Evolutionary conservation across 2,797 vertebrate species (phyloP).

Genomic region (Eutrigla gurnardus): DNA sequence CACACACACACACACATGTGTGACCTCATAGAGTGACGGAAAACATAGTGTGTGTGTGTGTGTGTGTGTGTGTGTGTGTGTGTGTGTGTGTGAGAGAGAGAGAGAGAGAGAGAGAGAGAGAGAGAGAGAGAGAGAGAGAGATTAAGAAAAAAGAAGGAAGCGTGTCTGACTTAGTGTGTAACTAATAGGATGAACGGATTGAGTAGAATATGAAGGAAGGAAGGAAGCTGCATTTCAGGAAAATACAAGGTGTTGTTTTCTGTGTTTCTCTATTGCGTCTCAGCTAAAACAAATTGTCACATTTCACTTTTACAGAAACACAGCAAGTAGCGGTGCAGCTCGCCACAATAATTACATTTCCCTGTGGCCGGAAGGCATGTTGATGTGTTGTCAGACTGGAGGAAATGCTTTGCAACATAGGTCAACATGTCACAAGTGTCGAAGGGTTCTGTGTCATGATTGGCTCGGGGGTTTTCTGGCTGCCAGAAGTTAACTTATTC

Average conservation of each 20-base stretch:
- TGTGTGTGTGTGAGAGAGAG: not conserved
- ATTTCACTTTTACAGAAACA: not conserved
- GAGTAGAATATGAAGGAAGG: not conserved
- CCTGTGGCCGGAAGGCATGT: not conserved
- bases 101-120: no score
- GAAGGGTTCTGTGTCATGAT: not conserved
- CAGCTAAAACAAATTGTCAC: not conserved
- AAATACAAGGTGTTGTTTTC: not conserved
- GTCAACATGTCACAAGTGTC: not conserved
- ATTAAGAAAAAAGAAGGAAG: not conserved
- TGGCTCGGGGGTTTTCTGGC: no score
- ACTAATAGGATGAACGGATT: not conserved
- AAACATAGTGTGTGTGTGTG: slow-evolving; percentile 23
- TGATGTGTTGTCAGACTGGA: not conserved
- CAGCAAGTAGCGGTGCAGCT: not conserved
- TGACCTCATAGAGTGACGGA: slow-evolving; percentile 32
- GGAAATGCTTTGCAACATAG: no score
- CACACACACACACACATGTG: slow-evolving; percentile 23
- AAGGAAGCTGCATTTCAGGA: not conserved
- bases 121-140: not conserved
- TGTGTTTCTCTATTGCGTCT: not conserved
- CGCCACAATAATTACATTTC: no score
- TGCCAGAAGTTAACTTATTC: not conserved
- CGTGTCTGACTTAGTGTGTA: not conserved
- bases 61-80: slow-evolving; percentile 8